Base-by-base conservation (phyloP, 2,113 vertebrate species). In the Nothocercus nigrocapillus region DNA sequence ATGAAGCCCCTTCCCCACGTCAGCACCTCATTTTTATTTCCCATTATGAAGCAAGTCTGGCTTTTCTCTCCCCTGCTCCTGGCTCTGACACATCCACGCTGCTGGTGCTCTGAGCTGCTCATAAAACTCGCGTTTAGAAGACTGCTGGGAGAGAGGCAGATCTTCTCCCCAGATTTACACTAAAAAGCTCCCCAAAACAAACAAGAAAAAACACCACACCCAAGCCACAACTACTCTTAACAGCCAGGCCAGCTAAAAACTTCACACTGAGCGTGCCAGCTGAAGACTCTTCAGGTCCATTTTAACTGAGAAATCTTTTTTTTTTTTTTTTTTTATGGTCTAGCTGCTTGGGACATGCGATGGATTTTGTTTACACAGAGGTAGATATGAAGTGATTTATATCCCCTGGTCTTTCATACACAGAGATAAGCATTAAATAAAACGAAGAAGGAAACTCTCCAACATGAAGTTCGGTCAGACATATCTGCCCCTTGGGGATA, bases 1-100 rank as follows among this genome's bases (percentile, higher is more conserved):
- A 87, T 53, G 87, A 72, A 93, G 61, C 61, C 89, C 78, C 93
- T 92, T 95, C 63, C 78, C 74, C 64, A 85, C 49, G 74, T 82
- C 70, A 94, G 69, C 85, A 92, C 66, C 62, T 89, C 47, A 77
- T 85, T 95, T 82, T 68, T 53, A 68, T 63, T 93, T 96, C 70
- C 86, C 84, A 83, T 13, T 51, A 67, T 20, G 56, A 86, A 91
- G 73, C 9, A 49, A 58, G 74, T 25, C 90, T 87, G 82, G 83
- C 17, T 94, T 87, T 96, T 90, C 61, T 93, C 81, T 91, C 54
- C 82, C 11, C 1, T 75, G n/a, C 68, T 67, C 34, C 69, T 49
- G 90, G 54, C 56, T 90, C 84, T 42, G 85, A 93, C 75, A 92
- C 36, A 34, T 61, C 53, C 21, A 4, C 5, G 25, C 56, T 88